Evolutionary conservation across 2,888 invertebrate genomes (phyloP), one percentile per base, ranked within the genome.

Genomic region (Chymomyza procnemis): DNA sequence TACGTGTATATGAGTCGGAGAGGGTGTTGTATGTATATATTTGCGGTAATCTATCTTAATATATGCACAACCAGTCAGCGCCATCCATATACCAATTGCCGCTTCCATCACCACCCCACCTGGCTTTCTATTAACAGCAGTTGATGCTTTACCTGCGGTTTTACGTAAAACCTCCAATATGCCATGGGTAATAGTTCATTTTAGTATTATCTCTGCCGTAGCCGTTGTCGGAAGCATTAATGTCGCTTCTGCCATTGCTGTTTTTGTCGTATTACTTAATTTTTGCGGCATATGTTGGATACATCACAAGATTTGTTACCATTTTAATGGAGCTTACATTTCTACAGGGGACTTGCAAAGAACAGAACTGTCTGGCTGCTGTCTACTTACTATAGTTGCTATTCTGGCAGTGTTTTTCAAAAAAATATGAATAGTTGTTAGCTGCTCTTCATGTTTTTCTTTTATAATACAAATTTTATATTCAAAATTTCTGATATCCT

Each of bases 21-120:
- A 21, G 47, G 57, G 56, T 22, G 57, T 57, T 66, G 64, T 64
- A 21, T 22, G 47, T 68, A 67, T 67, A 66, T 69, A 59, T 66
- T 66, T 75, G 55, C 30, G 67, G 78, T 81, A 84, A 84, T 85
- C 81, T 85, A 81, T 85, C 84, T 84, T 84, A 84, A 85, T 84
- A 78, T 81, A 85, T 80, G 85, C 82, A 81, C 52, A 74, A 62
- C 58, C 64, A 67, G 21, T 54, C 50, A 50, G 9, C 54, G 6
- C 48, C 18, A n/a, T n/a, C 16, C 26, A 26, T 26, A 26, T 52
- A 34, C 34, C 26, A 26, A 26, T 34, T 34, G 9, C 9, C 34
- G n/a, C 34, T 26, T 26, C 26, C 34, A 16, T 14, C 12, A 14
- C 4, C 56, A n/a, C 6, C n/a, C 16, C n/a, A 16, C 3, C 57